phyloP scores from a whole-genome alignment of 53 echinoderm and acorn worm species.

The Arbacia lixula region DNA sequence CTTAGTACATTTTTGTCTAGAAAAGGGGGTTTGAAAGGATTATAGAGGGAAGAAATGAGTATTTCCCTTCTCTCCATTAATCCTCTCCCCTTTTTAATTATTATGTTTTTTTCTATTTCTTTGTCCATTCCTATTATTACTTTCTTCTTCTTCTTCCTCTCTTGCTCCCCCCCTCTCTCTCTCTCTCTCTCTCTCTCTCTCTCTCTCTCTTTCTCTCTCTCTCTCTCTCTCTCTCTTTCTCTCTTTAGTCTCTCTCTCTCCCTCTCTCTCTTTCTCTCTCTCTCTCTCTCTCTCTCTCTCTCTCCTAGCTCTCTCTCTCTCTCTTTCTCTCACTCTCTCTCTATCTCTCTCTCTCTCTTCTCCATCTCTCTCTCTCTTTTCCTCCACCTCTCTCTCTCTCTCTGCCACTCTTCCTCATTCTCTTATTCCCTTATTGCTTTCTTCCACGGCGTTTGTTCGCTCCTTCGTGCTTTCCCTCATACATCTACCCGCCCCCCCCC shows the following conservation, averaged over 20 bases:
- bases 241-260: neutral
- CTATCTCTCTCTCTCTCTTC: neutral
- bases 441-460: too few relatives aligned
- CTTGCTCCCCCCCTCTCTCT: neutral
- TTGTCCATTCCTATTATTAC: too few relatives aligned
- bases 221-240: neutral
- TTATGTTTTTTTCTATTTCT: too few relatives aligned
- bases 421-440: too few relatives aligned
- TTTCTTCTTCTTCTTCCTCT: too few relatives aligned
- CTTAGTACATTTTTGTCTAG: too few relatives aligned
- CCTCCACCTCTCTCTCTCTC: neutral
- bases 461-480: too few relatives aligned
- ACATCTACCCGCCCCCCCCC: too few relatives aligned
- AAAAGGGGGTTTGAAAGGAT: too few relatives aligned
- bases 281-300: neutral
- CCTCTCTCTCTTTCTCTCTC: neutral
- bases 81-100: too few relatives aligned
- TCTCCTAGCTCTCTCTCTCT: neutral
- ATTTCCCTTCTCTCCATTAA: too few relatives aligned
- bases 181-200: neutral
- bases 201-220: neutral
- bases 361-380: neutral
- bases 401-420: neutral
- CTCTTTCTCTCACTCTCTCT: neutral
- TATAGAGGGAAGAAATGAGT: too few relatives aligned